Base-by-base conservation (phyloP, 1,140 invertebrate species). In the Cydia pomonella region DNA sequence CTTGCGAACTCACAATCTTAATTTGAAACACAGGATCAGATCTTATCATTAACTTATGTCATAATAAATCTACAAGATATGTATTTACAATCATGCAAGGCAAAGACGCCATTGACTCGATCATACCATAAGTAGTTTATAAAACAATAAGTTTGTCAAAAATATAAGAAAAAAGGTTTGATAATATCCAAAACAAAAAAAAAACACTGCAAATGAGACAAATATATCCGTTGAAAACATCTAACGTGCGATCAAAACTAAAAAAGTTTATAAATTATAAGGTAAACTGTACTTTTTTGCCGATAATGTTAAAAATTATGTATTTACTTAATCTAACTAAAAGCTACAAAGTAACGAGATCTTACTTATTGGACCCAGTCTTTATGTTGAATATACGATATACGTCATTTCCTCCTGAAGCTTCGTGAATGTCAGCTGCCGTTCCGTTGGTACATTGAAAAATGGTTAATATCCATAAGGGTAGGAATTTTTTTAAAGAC, bases 361-460 rank as follows among this genome's bases (percentile, higher is more conserved):
- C 77, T 74, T 77, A 73, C 41, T 74, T 72, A 77, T 80, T 82
- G 80, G 79, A 80, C 81, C 79, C 79, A 80, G 79, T 66, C 74
- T 73, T 27, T 63, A 66, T 18, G 18, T 59, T 23, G 53, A 59
- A 21, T 59, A 59, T 59, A 21, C 7, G 16, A 21, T 9, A 21
- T 53, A 41, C 25, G 23, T 29, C 33, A 10, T 38, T 38, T 38
- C 33, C 33, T 38, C 33, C 12, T 16, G 41, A 44, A 44, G 0
- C 41, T 44, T 13, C 41, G 12, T 44, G 41, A 44, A 44, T 3
- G 41, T 44, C 41, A 44, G 41, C 41, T 44, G 41, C 13, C 41
- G 13, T 13, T 44, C 33, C 33, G 33, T 38, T 38, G 33, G 33
- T 10, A 44, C 16, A 44, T 44, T 44, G 41, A 44, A 3, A 3